Conservation (phyloP, 2,113 vertebrate species). For the Rhombomys opimus region DNA sequence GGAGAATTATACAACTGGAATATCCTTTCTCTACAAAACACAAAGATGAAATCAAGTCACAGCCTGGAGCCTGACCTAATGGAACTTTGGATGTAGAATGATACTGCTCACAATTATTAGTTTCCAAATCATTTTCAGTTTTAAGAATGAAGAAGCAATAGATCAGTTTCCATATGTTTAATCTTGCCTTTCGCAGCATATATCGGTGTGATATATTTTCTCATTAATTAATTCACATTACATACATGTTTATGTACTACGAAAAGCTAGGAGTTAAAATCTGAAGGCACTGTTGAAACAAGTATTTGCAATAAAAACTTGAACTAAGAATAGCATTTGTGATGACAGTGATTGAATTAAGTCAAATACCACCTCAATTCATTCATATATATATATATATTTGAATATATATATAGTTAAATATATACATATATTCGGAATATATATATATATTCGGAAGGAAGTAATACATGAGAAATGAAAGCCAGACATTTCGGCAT, state of each 20-base stretch:
- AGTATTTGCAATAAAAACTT: not conserved
- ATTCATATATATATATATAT: not conserved
- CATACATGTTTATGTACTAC: not conserved
- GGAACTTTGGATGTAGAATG: not conserved
- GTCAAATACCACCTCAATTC: not conserved
- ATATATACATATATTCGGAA: not conserved
- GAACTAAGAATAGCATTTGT: not conserved
- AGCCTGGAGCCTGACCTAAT: not conserved
- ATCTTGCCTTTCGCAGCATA: not conserved
- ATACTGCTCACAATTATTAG: not conserved
- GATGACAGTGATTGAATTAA: not conserved
- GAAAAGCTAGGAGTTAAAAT: not conserved
- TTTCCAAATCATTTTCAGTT: not conserved
- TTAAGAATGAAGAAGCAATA: not conserved
- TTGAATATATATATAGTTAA: no score
- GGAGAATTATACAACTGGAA: no score
- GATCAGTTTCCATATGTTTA: not conserved
- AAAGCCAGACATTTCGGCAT: not conserved
- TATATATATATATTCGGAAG: not conserved
- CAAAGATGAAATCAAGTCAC: not conserved
- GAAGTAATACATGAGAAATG: not conserved
- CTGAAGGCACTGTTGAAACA: not conserved
- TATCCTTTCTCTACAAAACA: no score
- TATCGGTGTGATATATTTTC: not conserved
- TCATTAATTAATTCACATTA: not conserved